A percentile compares a stretch with the other conserved stretches of the same genome.
These are phyloP conservation scores for Eumeta japonica DNA, from an alignment of 1,140 invertebrate species.

Conservation along the genomic window DNA sequence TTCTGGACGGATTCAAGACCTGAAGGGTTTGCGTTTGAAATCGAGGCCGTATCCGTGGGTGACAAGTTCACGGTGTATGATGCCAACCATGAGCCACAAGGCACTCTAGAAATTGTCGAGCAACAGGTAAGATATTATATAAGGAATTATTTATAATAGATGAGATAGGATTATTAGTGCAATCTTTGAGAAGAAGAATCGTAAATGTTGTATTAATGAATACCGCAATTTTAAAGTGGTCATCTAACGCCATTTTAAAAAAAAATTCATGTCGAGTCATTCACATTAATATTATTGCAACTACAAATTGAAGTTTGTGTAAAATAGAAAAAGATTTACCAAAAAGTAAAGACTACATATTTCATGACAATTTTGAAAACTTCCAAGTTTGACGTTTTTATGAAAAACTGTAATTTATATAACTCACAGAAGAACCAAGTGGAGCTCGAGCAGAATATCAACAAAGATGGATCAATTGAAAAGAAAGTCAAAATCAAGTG, in stretches of 20 bases:
- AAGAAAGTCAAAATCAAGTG: slow-evolving; percentile 65
- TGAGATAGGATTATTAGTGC: not conserved
- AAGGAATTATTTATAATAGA: slow-evolving; percentile 5
- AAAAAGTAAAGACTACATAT: not conserved
- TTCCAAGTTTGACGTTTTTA: not conserved
- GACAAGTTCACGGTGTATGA: slow-evolving; percentile 72
- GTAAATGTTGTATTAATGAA: not conserved
- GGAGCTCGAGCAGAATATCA: slow-evolving; percentile 47
- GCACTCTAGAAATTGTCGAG: slow-evolving; percentile 63
- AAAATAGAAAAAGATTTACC: not conserved
- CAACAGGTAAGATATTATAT: slow-evolving; percentile 55
- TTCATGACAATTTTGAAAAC: not conserved
- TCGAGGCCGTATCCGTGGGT: slow-evolving; percentile 67
- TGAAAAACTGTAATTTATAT: not conserved
- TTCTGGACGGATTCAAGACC: slow-evolving; percentile 77
- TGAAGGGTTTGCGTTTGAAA: slow-evolving; percentile 71
- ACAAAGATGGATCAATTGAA: slow-evolving; percentile 55
- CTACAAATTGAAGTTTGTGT: not conserved
- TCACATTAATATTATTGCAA: not conserved
- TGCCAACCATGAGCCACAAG: slow-evolving; percentile 62
- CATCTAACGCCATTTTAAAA: not conserved
- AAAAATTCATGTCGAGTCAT: not conserved
- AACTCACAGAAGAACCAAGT: slow-evolving; percentile 49
- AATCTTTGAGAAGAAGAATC: not conserved
- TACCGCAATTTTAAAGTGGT: not conserved